Evolutionary conservation across 2,797 vertebrate species (phyloP), one percentile per base, ranked within the genome.

Genomic region (Ctenochaetus hawaiiensis): DNA sequence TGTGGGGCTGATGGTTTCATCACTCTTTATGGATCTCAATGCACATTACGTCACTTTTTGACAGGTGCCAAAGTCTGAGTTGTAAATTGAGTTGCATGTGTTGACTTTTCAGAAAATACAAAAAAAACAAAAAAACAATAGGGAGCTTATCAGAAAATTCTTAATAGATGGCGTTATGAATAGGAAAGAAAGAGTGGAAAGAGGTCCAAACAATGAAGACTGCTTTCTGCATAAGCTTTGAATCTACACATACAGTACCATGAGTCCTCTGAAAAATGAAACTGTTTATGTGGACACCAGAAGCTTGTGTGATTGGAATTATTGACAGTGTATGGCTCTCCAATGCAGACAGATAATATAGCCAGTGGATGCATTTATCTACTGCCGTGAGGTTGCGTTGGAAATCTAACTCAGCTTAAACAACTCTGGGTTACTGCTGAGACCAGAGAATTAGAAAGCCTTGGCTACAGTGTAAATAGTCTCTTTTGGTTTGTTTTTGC

Each of bases 1-100:
- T 45, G n/a, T 11, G 71, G 64, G 49, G 53, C 43, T 44, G 4
- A 48, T 51, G 52, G 44, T 58, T 75, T 69, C 16, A 44, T 22
- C 45, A 41, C 14, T 26, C 13, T 47, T 41, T 48, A 30, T 52
- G 11, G 11, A 45, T 44, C 47, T 43, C 11, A 52, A 18, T 34
- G 5, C 22, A 10, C 11, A 45, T 52, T 6, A 44, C n/a, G 18
- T 26, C 48, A 26, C 39, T 12, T 30, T 9, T 48, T 57, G 39
- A 54, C 26, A 60, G 26, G 26, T 18, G 37, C 39, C 20, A 63
- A 70, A 68, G 37, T 14, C 26, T 2, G 14, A 9, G 11, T 41
- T 9, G 39, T 41, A 41, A 41, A 41, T 41, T 41, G 10, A 34
- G 30, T 34, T 34, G 30, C 30, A 6, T 34, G 30, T 34, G 6